These are phyloP conservation scores for Helogale parvula DNA, from an alignment of 2,113 vertebrate species.

Conservation along the genomic window DNA sequence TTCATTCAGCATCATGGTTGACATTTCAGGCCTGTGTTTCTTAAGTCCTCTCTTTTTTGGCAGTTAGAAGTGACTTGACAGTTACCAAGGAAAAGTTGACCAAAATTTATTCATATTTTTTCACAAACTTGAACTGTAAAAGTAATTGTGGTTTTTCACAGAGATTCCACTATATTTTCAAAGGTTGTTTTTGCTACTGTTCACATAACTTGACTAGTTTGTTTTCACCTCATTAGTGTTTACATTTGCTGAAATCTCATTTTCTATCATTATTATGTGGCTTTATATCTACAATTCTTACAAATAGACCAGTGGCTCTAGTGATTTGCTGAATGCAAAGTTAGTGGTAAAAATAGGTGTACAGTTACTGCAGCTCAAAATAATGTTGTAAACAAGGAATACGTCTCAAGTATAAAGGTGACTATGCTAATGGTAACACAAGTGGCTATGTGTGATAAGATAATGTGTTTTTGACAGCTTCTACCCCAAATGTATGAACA, in stretches of 20 bases:
- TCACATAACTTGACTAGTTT: neutral
- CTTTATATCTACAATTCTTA: neutral
- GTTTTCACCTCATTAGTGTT: neutral
- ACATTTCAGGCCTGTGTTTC: neutral
- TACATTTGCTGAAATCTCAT: neutral
- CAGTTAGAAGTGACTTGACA: neutral
- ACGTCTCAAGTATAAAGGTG: neutral
- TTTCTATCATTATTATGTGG: neutral
- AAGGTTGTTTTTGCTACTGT: neutral
- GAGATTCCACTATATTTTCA: neutral
- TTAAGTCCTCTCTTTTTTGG: neutral
- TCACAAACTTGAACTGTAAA: conserved; percentile 31
- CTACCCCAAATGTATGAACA: neutral
- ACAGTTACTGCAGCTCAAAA: neutral
- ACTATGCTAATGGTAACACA: neutral
- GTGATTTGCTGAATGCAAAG: neutral
- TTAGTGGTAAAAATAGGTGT: neutral
- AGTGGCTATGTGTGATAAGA: neutral
- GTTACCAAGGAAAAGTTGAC: neutral
- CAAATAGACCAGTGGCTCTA: neutral
- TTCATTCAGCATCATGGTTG: neutral
- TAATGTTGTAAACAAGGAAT: neutral
- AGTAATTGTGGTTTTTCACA: conserved; percentile 6
- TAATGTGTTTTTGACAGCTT: neutral
- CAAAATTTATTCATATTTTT: neutral